Conservation (phyloP, 92 coral and sea anemone species). For the Heliopora coerulea region DNA sequence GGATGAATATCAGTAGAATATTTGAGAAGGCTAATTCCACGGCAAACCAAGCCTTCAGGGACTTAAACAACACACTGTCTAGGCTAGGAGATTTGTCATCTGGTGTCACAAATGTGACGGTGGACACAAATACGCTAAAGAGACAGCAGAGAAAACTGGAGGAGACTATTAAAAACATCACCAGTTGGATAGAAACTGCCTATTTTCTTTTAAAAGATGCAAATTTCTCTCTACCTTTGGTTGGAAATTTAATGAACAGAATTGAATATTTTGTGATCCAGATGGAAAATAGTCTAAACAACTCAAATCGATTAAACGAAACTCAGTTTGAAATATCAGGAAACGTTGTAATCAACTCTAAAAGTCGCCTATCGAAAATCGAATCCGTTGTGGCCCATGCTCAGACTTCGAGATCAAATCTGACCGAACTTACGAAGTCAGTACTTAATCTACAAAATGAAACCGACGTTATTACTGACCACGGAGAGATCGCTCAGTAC, state of each 20-base stretch:
- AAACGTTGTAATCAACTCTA: neutral
- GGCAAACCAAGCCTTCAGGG: slow-evolving; percentile 51
- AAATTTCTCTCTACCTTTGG: neutral
- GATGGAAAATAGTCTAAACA: neutral
- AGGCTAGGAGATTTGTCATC: slow-evolving; percentile 53
- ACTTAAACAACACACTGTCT: slow-evolving; percentile 64
- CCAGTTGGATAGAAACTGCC: slow-evolving; percentile 1
- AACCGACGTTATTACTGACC: neutral
- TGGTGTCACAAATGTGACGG: slow-evolving; percentile 47
- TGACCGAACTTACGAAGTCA: neutral
- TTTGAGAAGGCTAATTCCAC: slow-evolving; percentile 63
- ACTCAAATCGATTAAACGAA: neutral
- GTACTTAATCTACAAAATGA: slow-evolving; percentile 9
- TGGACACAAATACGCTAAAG: slow-evolving; percentile 50
- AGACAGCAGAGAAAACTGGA: slow-evolving; percentile 33
- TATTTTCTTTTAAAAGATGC: slow-evolving; percentile 12
- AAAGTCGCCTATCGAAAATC: neutral
- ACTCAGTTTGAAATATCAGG: slow-evolving; percentile 5
- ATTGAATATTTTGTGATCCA: slow-evolving; percentile 3
- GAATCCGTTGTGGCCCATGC: neutral
- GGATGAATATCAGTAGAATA: slow-evolving; percentile 36
- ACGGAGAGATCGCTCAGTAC: neutral
- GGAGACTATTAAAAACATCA: neutral
- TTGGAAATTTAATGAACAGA: neutral
- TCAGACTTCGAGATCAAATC: neutral